phyloP scores from a whole-genome alignment of 2,888 invertebrate species.

The Pseudococcus longispinus region DNA sequence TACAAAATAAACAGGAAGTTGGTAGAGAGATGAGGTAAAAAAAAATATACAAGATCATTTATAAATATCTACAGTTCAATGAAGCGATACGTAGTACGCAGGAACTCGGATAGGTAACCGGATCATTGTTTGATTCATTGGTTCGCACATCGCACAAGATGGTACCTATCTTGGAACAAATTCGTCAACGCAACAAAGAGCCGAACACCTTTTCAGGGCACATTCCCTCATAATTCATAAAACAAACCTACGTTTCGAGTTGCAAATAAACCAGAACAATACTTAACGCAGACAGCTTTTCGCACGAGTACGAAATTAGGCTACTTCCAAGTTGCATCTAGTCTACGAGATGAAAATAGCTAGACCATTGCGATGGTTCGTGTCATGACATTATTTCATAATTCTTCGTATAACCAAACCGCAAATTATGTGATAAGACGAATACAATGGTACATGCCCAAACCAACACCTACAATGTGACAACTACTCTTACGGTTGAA shows the following conservation, averaged over 20 bases:
- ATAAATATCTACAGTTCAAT: constrained; percentile 36
- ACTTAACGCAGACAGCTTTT: not conserved
- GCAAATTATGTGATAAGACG: constrained; percentile 8
- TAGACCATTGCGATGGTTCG: not conserved
- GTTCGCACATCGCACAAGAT: not conserved
- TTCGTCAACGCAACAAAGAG: not conserved
- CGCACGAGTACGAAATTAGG: constrained; percentile 12
- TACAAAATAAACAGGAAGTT: constrained; percentile 20
- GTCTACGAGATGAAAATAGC: not conserved
- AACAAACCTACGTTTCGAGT: not conserved
- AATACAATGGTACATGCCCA: not conserved
- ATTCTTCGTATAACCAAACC: not conserved
- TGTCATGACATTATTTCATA: not conserved
- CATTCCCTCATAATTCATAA: not conserved
- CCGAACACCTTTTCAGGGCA: not conserved
- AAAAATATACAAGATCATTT: constrained; percentile 3
- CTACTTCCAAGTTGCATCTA: not conserved
- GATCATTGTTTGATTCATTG: constrained; percentile 1
- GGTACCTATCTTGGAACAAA: not conserved
- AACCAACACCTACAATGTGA: not conserved
- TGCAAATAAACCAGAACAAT: not conserved
- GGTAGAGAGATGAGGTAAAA: not conserved
- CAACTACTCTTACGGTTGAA: not conserved
- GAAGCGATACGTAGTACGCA: constrained; percentile 7
- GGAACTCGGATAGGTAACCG: not conserved